Evolutionary conservation across 2,797 vertebrate genomes (phyloP), one percentile per base, ranked within the genome.

Genomic region (Coregonus suidteri): DNA sequence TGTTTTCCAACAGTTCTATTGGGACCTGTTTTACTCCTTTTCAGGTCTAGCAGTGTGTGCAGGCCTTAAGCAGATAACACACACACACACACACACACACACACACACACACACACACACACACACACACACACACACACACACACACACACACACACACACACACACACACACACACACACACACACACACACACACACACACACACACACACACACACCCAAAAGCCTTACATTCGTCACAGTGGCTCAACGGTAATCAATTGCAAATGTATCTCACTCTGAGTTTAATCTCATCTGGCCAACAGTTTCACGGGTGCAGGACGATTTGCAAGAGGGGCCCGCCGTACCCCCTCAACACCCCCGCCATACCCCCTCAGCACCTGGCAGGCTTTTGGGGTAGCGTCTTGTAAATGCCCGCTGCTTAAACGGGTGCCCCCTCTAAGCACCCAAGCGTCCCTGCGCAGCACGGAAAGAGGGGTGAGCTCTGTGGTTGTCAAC

Each of bases 401-500:
- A 93, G 91, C 82, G 92, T 93, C 93, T 93, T 95, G 91, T 88
- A 94, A 95, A 94, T 89, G 91, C 85, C 89, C 92, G 79, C 84
- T 75, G 83, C 80, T 86, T 65, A 73, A 80, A 52, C 85, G 84
- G 85, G 88, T 87, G 87, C 86, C 90, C 90, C 66, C 92, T 93
- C 94, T 89, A 86, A 86, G 81, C 87, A 91, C 89, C 91, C 87
- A 89, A 90, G 88, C 88, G 87, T 89, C 89, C 51, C 51, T 0
- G 84, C 85, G 72, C 88, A 83, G 91, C 88, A 83, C 80, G 84
- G 82, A 74, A 91, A 91, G 88, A 77, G 34, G 89, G 90, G 93
- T 93, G 90, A 93, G 92, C 87, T 95, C 79, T 93, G 94, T 96
- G 96, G 95, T 93, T 96, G 96, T 96, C 95, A 97, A 94, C 92